Base-by-base conservation (phyloP, 1,140 invertebrate species). In the Thaumatotibia leucotreta region DNA sequence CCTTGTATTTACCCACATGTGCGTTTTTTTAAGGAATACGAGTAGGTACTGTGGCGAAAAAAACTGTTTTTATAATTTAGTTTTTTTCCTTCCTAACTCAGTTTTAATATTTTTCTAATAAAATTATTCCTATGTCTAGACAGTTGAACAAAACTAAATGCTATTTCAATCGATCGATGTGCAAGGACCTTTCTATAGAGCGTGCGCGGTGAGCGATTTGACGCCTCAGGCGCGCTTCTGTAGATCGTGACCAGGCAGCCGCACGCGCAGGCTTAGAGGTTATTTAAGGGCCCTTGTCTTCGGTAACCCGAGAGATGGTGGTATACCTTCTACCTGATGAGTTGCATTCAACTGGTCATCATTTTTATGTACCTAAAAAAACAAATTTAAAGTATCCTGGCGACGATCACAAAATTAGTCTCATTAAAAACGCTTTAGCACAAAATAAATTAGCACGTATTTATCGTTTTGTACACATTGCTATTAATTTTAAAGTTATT, bases 211-310 rank as follows among this genome's bases (percentile, higher is more conserved):
- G 61, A 68, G 23, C 64, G 71, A 65, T 67, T 70, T 68, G 71
- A 69, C 71, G 71, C 71, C 71, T 69, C 65, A 8, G 68, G 71
- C 67, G 62, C 63, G 73, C 73, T 75, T 75, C 73, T 75, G 73
- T 75, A 50, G 73, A 70, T 76, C 74, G 74, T 76, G 74, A 76
- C 62, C 65, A 61, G 39, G 39, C 27, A 27, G n/a, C 17, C 61
- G 61, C 61, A 32, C 61, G 61, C 61, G 61, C 61, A 32, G 29
- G 58, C 58, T 29, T 29, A 14, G 58, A 32, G 24, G 24, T 52
- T 52, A 52, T 52, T 52, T 52, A 24, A 45, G 39, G 39, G 39
- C n/a, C 17, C 35, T 45, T 45, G n/a, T 45, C 39, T 45, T 20
- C 14, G 39, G 39, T 9, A 45, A 11, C 39, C 6, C 39, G 5